These are phyloP conservation scores for Sphaerophoria rueppellii DNA, from an alignment of 2,888 invertebrate species.

Conservation along the genomic window DNA sequence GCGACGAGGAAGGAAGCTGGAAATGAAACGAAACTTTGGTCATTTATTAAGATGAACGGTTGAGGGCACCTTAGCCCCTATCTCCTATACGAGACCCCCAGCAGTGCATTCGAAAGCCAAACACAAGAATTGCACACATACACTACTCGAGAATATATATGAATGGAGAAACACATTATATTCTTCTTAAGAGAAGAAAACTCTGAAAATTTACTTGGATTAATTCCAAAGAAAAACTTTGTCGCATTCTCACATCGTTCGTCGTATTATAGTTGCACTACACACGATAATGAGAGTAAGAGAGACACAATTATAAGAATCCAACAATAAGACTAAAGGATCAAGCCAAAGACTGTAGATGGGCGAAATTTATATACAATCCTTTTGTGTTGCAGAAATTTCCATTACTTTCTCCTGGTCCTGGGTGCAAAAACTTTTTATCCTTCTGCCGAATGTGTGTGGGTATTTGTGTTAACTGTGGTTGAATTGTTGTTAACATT, in stretches of 20 bases:
- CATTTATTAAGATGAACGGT: slow-evolving; percentile 73
- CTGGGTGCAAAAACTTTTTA: slow-evolving; percentile 45
- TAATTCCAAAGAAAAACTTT: slow-evolving; percentile 74
- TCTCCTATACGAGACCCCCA: slow-evolving; percentile 14
- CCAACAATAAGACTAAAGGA: slow-evolving; percentile 25
- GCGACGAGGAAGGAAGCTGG: slow-evolving; percentile 55
- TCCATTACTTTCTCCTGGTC: slow-evolving; percentile 60
- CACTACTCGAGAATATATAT: not conserved
- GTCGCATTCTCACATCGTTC: slow-evolving; percentile 74
- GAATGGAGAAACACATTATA: slow-evolving; percentile 1
- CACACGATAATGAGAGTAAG: slow-evolving; percentile 30
- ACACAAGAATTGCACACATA: slow-evolving; percentile 35
- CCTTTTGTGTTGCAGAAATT: slow-evolving; percentile 73
- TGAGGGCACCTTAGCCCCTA: slow-evolving; percentile 64
- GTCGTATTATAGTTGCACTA: slow-evolving; percentile 72
- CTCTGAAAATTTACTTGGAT: slow-evolving; percentile 71
- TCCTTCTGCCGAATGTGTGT: not conserved
- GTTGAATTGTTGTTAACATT: slow-evolving; percentile 52
- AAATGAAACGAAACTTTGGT: slow-evolving; percentile 73
- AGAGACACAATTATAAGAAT: slow-evolving; percentile 14
- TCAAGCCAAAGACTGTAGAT: slow-evolving; percentile 57
- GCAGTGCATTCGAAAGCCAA: slow-evolving; percentile 55
- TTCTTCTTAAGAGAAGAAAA: slow-evolving; percentile 44
- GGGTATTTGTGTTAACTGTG: slow-evolving; percentile 58
- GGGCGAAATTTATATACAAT: slow-evolving; percentile 62